Evolutionary conservation across 1,140 invertebrate genomes (phyloP).

Genomic region (Contarinia nasturtii): DNA sequence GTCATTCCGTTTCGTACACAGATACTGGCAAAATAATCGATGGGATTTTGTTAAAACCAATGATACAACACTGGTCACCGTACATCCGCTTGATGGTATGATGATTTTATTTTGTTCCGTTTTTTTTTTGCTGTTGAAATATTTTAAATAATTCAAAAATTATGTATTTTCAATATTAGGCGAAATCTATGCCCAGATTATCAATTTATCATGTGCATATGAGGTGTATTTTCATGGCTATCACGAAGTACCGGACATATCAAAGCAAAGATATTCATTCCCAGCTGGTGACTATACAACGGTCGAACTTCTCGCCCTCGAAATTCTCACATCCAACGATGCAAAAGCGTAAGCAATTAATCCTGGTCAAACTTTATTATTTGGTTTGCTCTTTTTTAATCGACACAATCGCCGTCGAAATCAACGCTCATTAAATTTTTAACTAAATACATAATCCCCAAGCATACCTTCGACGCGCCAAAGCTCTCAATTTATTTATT

Average conservation of each 20-base stretch:
- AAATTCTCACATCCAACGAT: constrained; percentile 22
- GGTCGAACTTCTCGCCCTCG: constrained; percentile 20
- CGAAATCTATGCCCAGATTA: constrained; percentile 46
- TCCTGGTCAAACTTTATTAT: not conserved
- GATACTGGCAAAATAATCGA: constrained; percentile 31
- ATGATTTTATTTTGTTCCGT: too few species aligned
- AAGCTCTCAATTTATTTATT: too few species aligned
- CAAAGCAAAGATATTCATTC: constrained; percentile 28
- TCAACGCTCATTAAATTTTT: too few species aligned
- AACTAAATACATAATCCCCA: too few species aligned
- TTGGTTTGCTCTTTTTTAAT: not conserved
- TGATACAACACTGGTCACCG: constrained; percentile 32
- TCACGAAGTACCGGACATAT: constrained; percentile 33
- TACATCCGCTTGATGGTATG: constrained; percentile 18
- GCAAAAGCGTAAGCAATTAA: constrained; percentile 14
- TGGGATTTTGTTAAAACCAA: constrained; percentile 30
- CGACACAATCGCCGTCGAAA: too few species aligned
- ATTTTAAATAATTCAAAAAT: too few species aligned
- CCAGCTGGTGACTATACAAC: constrained; percentile 22
- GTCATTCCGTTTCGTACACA: constrained; percentile 9
- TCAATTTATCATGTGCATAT: constrained; percentile 41
- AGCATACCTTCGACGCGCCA: too few species aligned
- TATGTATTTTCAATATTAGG: constrained; percentile 47
- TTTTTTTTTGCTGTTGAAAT: too few species aligned
- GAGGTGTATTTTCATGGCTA: constrained; percentile 35